Base-by-base conservation (phyloP, 2,113 vertebrate genomes). In the Meriones unguiculatus region DNA sequence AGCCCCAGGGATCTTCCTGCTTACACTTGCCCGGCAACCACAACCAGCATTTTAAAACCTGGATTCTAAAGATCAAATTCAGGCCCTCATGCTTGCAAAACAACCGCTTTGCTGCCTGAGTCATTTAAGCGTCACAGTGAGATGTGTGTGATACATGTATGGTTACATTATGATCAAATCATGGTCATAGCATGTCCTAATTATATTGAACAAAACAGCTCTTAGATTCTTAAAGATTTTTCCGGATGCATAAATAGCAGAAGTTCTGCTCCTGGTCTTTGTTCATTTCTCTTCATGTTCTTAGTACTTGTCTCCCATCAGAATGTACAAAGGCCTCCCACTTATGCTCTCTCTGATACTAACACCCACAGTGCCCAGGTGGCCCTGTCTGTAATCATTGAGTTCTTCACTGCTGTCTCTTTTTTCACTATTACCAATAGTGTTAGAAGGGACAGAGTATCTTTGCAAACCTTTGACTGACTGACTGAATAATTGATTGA, bases 311-410 rank as follows among this genome's bases (percentile, higher is more conserved):
- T 64, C 46, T 65, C 28, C 70, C 30, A 4, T 59, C 73, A 67
- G 57, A 7, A 30, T 65, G 32, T 5, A 10, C 14, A 52, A 9
- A 10, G 14, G 22, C n/a, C 5, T 1, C 35, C 38, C 22, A 13
- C 35, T 8, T n/a, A 28, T 0, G 6, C 13, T 12, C 50, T 62
- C 13, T 25, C 30, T 5, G 20, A 2, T 52, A 10, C 41, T 38
- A 7, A 62, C 1, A 0, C 41, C 72, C 38, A 17, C 30, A 9
- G 2, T 30, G 52, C 2, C 20, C 28, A 3, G 4, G 13, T 30
- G 59, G 15, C 17, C 22, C 7, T 65, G 15, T 22, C 67, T 89
- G 41, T 10, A 41, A 1, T 25, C 4, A 25, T 9, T 50, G n/a
- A 41, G 32, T 59, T 59, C 24, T 13, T 32, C 2, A 35, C 10